Evolutionary conservation across 2,113 vertebrate species (phyloP).

Genomic region (Misgurnus mizolepis): DNA sequence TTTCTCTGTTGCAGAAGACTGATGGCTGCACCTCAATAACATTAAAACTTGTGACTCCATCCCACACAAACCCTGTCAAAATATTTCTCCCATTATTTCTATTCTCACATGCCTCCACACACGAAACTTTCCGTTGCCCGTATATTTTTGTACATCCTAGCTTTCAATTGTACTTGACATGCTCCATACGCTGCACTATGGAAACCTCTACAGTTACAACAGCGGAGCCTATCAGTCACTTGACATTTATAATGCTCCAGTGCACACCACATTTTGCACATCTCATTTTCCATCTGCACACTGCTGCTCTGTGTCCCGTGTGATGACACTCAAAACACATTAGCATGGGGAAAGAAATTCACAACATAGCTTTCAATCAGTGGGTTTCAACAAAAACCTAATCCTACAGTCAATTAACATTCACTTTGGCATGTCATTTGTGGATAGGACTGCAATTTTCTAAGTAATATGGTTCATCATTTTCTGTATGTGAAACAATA

Average conservation of each 20-base stretch:
- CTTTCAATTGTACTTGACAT: conserved; percentile 35
- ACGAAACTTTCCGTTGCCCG: conserved; percentile 8
- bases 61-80: conserved; percentile 34
- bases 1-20: conserved; percentile 11
- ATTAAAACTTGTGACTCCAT: conserved; percentile 15
- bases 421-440: too few species aligned
- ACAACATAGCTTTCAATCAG: neutral
- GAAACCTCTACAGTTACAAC: conserved; percentile 17
- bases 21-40: conserved; percentile 1
- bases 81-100: conserved; percentile 27
- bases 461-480: too few species aligned
- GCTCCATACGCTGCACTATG: conserved; percentile 21
- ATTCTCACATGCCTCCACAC: conserved; percentile 18
- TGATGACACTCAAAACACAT: neutral
- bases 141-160: conserved; percentile 13
- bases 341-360: neutral
- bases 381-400: too few species aligned
- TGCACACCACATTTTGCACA: conserved; percentile 12
- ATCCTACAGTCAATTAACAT: too few species aligned
- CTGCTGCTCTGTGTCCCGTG: neutral
- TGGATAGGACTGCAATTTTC: too few species aligned
- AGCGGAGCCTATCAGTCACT: conserved; percentile 30
- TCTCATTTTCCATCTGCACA: conserved; percentile 28
- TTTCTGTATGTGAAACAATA: too few species aligned
- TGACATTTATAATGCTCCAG: conserved; percentile 22